These are phyloP conservation scores for Mechanitis messenoides DNA, from an alignment of 2,888 invertebrate species.

Conservation along the genomic window DNA sequence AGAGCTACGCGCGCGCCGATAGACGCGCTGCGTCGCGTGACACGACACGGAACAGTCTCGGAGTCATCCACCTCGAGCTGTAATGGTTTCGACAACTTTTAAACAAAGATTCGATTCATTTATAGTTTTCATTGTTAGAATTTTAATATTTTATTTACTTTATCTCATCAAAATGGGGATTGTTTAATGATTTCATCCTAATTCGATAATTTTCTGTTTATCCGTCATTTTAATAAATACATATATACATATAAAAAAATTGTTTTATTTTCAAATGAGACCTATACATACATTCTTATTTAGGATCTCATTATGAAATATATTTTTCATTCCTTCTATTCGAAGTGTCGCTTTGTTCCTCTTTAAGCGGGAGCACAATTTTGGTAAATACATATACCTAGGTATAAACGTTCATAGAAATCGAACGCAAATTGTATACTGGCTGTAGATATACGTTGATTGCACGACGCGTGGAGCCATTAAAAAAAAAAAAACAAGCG, in stretches of 20 bases:
- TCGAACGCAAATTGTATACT: too few relatives aligned
- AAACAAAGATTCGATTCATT: not conserved
- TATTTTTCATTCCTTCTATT: too few relatives aligned
- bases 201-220: constrained; percentile 25
- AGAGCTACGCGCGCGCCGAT: constrained; percentile 14
- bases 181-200: constrained; percentile 24
- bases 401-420: too few relatives aligned
- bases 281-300: too few relatives aligned
- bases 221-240: constrained; percentile 29
- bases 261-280: constrained; percentile 7
- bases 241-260: constrained; percentile 19
- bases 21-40: too few relatives aligned
- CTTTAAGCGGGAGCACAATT: too few relatives aligned
- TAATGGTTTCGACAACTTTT: constrained; percentile 1
- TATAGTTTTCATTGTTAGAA: constrained; percentile 11
- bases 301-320: too few relatives aligned
- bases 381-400: too few relatives aligned
- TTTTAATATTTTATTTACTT: constrained; percentile 18
- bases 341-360: too few relatives aligned
- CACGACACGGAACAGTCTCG: constrained; percentile 8
- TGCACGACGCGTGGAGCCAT: too few relatives aligned
- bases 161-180: constrained; percentile 15
- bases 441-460: too few relatives aligned
- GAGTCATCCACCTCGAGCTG: constrained; percentile 19
- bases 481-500: too few relatives aligned